Evolutionary conservation across 2,797 vertebrate species (phyloP).

Genomic region (Ceryle rudis): DNA sequence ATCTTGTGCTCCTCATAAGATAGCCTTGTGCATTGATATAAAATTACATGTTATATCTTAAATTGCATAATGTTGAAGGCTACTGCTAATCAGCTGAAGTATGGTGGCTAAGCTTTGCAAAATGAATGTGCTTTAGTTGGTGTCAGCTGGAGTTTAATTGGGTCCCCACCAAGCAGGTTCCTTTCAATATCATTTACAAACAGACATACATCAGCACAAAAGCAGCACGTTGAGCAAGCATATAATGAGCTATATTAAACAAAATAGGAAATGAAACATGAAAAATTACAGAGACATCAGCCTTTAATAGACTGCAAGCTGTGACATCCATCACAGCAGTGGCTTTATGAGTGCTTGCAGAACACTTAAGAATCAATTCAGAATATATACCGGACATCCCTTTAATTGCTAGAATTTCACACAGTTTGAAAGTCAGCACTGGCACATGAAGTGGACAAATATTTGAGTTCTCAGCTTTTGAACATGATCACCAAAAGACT

Average conservation of each 20-base stretch:
- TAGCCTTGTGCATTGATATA: neutral
- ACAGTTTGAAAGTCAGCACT: neutral
- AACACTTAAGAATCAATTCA: neutral
- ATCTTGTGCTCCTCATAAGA: neutral
- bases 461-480: neutral
- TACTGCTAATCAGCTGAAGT: neutral
- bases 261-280: constrained; percentile 22
- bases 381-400: neutral
- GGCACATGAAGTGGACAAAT: neutral
- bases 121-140: neutral
- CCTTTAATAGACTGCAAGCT: neutral
- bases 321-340: neutral
- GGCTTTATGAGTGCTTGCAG: neutral
- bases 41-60: neutral
- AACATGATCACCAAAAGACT: neutral
- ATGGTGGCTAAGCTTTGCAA: neutral
- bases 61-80: neutral
- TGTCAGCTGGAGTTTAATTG: constrained; percentile 4
- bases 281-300: constrained; percentile 25
- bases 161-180: neutral
- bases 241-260: constrained; percentile 39
- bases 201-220: constrained; percentile 12
- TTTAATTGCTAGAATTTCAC: neutral
- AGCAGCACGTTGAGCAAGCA: neutral
- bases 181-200: constrained; percentile 28